Conservation (phyloP, 2,888 invertebrate species). For the Oeneis ivallda region DNA sequence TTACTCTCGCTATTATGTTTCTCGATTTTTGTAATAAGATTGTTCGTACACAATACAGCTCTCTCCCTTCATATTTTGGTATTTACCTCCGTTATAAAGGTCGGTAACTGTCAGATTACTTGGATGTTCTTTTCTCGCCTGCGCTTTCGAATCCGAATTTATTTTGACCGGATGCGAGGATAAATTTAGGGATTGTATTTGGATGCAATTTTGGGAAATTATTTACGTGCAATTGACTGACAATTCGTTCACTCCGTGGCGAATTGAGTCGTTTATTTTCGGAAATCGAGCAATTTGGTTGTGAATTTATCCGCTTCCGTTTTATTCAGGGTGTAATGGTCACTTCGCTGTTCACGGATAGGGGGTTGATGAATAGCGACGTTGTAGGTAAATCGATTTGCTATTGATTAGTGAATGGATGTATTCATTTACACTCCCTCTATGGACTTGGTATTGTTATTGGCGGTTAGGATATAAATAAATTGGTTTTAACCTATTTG, state of each 20-base stretch:
- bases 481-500: not conserved
- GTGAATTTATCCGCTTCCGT: constrained; percentile 69
- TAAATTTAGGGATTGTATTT: constrained; percentile 31
- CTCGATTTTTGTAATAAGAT: constrained; percentile 49
- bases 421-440: constrained; percentile 21
- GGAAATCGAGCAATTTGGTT: constrained; percentile 75
- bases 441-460: constrained; percentile 6
- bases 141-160: constrained; percentile 23
- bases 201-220: constrained; percentile 24
- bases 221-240: constrained; percentile 44
- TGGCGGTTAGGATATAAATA: constrained; percentile 9
- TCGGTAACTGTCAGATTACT: constrained; percentile 50
- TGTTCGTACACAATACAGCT: constrained; percentile 45
- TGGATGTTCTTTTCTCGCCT: constrained; percentile 42
- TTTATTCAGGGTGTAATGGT: constrained; percentile 62
- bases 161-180: constrained; percentile 21
- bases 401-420: constrained; percentile 31
- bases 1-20: constrained; percentile 53
- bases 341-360: constrained; percentile 49
- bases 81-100: constrained; percentile 50
- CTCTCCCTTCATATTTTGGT: constrained; percentile 52
- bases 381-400: constrained; percentile 70
- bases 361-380: constrained; percentile 60
- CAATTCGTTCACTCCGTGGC: constrained; percentile 62
- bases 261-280: constrained; percentile 67